Evolutionary conservation across 1,140 invertebrate genomes (phyloP).

Genomic region (Ooceraea biroi): DNA sequence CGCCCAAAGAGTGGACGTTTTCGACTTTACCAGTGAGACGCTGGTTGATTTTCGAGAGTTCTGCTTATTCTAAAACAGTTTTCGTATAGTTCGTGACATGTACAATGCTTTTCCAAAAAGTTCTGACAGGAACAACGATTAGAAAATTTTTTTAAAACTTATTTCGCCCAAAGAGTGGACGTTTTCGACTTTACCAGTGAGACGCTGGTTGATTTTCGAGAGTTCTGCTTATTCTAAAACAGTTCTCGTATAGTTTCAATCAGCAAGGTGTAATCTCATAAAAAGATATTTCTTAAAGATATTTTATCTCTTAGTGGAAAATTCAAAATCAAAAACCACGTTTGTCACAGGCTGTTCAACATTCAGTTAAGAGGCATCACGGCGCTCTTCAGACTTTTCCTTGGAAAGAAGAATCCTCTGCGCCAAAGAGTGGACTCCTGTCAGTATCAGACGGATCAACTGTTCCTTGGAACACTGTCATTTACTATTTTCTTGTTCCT

Average conservation of each 20-base stretch:
- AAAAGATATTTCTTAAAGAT: constrained; percentile 4
- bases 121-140: too few species aligned
- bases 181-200: too few species aligned
- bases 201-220: too few species aligned
- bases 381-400: constrained; percentile 94
- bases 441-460: constrained; percentile 93
- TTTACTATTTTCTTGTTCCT: constrained; percentile 96
- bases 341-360: constrained; percentile 91
- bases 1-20: too few species aligned
- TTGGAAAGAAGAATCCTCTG: constrained; percentile 96
- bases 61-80: too few species aligned
- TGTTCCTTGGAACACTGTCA: constrained; percentile 95
- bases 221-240: too few species aligned
- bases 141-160: too few species aligned
- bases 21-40: too few species aligned
- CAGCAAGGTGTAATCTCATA: constrained; percentile 95
- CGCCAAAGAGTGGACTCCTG: constrained; percentile 93
- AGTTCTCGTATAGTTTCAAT: constrained; percentile 97
- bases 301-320: constrained; percentile 1
- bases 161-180: too few species aligned
- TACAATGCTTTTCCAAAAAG: too few species aligned
- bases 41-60: too few species aligned
- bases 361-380: constrained; percentile 92
- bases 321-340: constrained; percentile 22
- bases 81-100: too few species aligned